A percentile compares a stretch with the other conserved stretches of the same genome.
Conservation (phyloP, 53 echinoderm and acorn worm genomes). For the Antedon mediterranea region DNA sequence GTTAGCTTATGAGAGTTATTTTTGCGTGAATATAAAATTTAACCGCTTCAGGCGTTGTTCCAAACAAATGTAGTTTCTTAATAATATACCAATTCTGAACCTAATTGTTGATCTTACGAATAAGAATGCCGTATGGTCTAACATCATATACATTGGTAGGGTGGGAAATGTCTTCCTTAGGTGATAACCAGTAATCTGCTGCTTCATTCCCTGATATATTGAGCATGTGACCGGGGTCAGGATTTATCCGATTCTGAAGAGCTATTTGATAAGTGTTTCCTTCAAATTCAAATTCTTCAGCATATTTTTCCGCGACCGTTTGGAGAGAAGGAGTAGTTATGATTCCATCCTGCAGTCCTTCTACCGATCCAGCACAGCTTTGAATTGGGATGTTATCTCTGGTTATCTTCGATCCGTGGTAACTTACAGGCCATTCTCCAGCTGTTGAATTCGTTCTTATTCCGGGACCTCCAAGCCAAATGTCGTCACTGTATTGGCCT, state of each 20-base stretch:
- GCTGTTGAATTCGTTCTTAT: slow-evolving; percentile 3
- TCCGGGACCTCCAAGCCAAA: slow-evolving; percentile 16
- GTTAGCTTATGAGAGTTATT: too few relatives aligned
- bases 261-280: slow-evolving; percentile 12
- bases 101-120: neutral
- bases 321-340: slow-evolving; percentile 9
- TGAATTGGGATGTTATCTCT: neutral
- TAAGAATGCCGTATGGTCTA: slow-evolving; percentile 20
- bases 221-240: neutral
- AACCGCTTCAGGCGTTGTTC: too few relatives aligned
- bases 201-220: neutral
- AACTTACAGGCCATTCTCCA: slow-evolving; percentile 23
- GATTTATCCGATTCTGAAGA: slow-evolving; percentile 16
- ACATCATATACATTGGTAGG: neutral
- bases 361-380: neutral
- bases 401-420: slow-evolving; percentile 9
- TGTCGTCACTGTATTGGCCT: slow-evolving; percentile 9
- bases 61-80: too few relatives aligned
- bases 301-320: neutral
- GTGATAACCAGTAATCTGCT: slow-evolving; percentile 17
- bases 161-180: slow-evolving; percentile 11
- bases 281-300: neutral
- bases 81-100: too few relatives aligned
- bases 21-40: too few relatives aligned
- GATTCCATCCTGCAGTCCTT: neutral